Evolutionary conservation across 2,797 vertebrate species (phyloP), one percentile per base, ranked within the genome.

Genomic region (Leuciscus waleckii): DNA sequence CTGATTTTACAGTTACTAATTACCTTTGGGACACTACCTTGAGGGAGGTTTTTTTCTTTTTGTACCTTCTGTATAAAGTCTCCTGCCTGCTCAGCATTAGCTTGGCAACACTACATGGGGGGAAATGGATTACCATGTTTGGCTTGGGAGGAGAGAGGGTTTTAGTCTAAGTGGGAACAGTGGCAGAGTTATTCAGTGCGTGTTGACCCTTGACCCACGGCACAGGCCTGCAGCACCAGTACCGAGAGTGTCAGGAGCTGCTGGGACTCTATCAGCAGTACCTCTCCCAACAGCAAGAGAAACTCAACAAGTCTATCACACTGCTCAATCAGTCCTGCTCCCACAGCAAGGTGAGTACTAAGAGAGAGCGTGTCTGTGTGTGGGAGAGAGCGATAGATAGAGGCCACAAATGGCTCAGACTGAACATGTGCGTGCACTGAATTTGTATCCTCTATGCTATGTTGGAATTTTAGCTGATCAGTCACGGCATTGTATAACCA

Each of bases 161-260:
- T 81, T 71, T 84, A 82, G 51, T 79, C 58, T 70, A 84, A 86
- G 84, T 86, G 84, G 82, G 67, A 86, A 84, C 70, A 61, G 83
- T 74, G 43, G 77, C 61, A 41, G 56, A 79, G 83, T 84, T 86
- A 86, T 87, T 86, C 86, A 78, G 82, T 89, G 76, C 73, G 19
- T 85, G 5, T 94, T 91, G 92, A 93, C 91, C 93, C 93, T 95
- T 95, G 94, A 94, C 95, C 92, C 10, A 4, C 4, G 43, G 84
- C 91, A 90, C 86, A 99, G 98, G 96, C 92, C 94, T 99, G 86
- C 97, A 98, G 89, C 96, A 96, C 89, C 98, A 99, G 90, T 99
- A 99, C 92, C 96, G 92, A 92, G 98, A 99, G 92, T 99, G 98
- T 90, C 98, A 99, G 94, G 97, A 99, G 92, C 95, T 99, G 91